Evolutionary conservation across 2,113 vertebrate species (phyloP).

Genomic region (Solenodon paradoxus): DNA sequence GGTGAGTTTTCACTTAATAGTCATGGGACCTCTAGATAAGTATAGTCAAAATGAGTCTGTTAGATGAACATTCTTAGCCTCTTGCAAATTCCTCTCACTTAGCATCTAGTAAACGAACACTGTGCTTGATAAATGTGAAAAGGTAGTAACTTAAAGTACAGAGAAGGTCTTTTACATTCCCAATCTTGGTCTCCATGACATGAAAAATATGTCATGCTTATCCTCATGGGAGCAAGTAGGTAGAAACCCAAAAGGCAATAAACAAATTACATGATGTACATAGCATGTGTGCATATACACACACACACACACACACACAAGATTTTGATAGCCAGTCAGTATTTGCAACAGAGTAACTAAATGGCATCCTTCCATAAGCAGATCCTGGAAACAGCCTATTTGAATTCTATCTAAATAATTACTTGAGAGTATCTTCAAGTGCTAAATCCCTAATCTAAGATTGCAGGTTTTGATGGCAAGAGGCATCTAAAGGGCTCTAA

Average conservation of each 20-base stretch:
- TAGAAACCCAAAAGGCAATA: not conserved
- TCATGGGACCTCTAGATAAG: not conserved
- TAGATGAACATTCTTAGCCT: not conserved
- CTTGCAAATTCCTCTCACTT: not conserved
- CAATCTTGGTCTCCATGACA: not conserved
- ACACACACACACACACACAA: not conserved
- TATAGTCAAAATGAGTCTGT: not conserved
- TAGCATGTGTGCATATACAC: not conserved
- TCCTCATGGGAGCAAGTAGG: not conserved
- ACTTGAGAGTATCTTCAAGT: constrained; percentile 86
- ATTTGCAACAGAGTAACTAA: not conserved
- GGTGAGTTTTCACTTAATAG: not conserved
- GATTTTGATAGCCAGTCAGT: not conserved
- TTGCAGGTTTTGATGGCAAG: constrained; percentile 39
- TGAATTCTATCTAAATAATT: constrained; percentile 70
- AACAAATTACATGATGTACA: not conserved
- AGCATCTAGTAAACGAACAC: not conserved
- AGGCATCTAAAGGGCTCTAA: not conserved
- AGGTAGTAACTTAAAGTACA: not conserved
- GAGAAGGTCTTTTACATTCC: not conserved
- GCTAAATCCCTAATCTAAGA: not conserved
- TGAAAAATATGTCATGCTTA: not conserved
- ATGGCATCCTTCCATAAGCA: not conserved
- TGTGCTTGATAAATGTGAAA: not conserved
- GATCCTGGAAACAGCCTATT: constrained; percentile 40